Base-by-base conservation (phyloP, 1,140 invertebrate genomes). In the Tachypleus tridentatus region DNA sequence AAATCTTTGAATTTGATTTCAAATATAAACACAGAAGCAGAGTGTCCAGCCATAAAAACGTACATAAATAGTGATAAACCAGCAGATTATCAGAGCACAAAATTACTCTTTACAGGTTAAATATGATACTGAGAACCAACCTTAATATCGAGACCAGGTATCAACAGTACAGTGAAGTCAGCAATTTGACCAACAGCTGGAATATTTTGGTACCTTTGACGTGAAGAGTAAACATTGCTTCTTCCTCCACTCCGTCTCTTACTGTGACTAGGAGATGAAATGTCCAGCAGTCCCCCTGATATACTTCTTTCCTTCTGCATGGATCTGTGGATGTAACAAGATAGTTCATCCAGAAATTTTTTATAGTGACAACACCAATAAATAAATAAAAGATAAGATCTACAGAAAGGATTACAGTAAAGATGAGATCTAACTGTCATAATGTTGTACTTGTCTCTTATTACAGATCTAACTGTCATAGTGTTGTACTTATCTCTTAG, bases 71-170 rank as follows among this genome's bases (percentile, higher is more conserved):
- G 29, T 29, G 29, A 29, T 29, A 29, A 29, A 29, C 29, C 29
- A 29, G 29, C 29, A 29, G n/a, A n/a, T n/a, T n/a, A n/a, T n/a
- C n/a, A n/a, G 29, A 29, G 29, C 29, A 29, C 29, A 29, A 29
- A 29, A 29, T 29, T 29, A 29, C 29, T 29, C 29, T 29, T 29
- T 29, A 29, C 29, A 29, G 29, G 29, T 29, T 29, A 29, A 29
- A 29, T 29, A 54, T 54, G n/a, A 54, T 54, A 54, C 8, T 9
- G 8, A 54, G n/a, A 54, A 47, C 49, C 58, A 57, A 95, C 85
- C 82, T 95, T 95, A 29, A 97, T 88, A 79, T 96, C 91, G 64
- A 97, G 82, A 2, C 93, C 93, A 3, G 94, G 94, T 73, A 97
- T 90, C 72, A 94, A 87, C 77, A 98, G 97, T 66, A 94, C 87